phyloP scores from a whole-genome alignment of 2,797 vertebrate genomes.

The Sebastes hubbsi region DNA sequence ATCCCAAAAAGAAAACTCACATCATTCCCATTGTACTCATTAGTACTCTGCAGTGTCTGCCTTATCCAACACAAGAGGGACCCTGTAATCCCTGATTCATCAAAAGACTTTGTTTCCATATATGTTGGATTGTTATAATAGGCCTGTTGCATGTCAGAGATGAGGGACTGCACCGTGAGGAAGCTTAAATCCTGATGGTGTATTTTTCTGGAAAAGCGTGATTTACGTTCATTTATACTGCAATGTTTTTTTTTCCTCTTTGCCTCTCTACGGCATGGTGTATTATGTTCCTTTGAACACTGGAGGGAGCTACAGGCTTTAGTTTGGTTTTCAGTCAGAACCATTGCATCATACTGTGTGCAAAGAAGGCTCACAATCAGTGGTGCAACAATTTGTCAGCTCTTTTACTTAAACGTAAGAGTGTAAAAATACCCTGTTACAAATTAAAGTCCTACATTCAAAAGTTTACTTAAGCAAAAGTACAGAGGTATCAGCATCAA shows the following conservation, averaged over 20 bases:
- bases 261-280: neutral
- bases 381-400: no score
- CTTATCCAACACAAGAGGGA: neutral
- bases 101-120: neutral
- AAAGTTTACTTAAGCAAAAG: no score
- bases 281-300: conserved; percentile 37
- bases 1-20: neutral
- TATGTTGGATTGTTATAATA: neutral
- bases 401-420: no score
- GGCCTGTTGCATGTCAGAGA: neutral
- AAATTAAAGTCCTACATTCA: no score
- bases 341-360: no score
- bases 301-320: conserved; percentile 35
- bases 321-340: neutral
- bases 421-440: no score
- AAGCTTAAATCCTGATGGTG: neutral
- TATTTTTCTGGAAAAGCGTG: neutral
- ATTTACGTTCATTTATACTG: neutral
- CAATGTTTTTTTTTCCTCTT: neutral
- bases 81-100: neutral
- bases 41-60: neutral
- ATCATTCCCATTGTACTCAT: neutral
- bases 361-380: neutral
- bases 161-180: neutral
- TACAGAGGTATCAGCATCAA: no score